Evolutionary conservation across 2,113 vertebrate species (phyloP).

Genomic region (Sitta europaea): DNA sequence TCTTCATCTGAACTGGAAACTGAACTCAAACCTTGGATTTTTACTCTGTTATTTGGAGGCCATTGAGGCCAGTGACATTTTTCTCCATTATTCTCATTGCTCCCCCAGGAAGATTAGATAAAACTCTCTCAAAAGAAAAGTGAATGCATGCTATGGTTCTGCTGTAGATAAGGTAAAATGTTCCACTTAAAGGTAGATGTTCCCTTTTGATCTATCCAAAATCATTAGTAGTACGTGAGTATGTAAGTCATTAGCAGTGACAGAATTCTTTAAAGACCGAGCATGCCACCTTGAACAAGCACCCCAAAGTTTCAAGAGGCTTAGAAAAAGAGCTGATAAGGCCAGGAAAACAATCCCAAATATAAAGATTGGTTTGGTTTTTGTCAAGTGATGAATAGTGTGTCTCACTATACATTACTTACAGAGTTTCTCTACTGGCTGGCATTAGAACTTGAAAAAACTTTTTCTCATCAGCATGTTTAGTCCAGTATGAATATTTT

Average conservation of each 20-base stretch:
- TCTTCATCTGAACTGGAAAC: not conserved
- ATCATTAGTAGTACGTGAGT: not conserved
- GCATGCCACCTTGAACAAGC: not conserved
- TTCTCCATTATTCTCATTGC: too few species aligned
- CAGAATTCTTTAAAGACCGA: not conserved
- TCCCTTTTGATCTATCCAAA: not conserved
- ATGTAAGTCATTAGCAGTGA: not conserved
- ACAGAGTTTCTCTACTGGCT: not conserved
- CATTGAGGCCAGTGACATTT: accelerated
- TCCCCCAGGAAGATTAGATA: not conserved
- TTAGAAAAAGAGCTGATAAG: not conserved
- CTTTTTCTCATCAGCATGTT: not conserved
- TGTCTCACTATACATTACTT: not conserved
- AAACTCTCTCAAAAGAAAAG: not conserved
- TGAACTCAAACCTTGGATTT: not conserved
- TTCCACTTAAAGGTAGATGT: accelerated
- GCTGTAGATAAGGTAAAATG: not conserved
- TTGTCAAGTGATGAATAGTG: not conserved
- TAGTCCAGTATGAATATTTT: not conserved
- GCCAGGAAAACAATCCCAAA: not conserved
- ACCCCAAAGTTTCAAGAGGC: not conserved
- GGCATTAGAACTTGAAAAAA: not conserved
- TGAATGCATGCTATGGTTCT: not conserved
- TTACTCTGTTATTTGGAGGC: not conserved
- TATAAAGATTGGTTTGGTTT: not conserved